Evolutionary conservation across 2,888 invertebrate genomes (phyloP).

Genomic region (Suillia variegata): DNA sequence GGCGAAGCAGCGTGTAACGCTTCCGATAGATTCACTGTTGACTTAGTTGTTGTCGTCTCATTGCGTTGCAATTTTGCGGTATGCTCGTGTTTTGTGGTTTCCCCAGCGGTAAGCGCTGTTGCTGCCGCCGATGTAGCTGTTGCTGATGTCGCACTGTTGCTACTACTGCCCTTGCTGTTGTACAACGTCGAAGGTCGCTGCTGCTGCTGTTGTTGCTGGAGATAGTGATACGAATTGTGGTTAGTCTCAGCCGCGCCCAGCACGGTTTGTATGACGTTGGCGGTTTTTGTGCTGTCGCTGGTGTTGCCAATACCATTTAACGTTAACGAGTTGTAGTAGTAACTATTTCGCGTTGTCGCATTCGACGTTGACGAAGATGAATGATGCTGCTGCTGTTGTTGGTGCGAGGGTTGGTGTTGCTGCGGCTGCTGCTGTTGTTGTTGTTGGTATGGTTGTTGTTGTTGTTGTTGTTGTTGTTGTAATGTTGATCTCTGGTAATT

Average conservation of each 20-base stretch:
- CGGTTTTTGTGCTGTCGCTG: slow-evolving; percentile 14
- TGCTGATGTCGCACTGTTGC: slow-evolving; percentile 27
- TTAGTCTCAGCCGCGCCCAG: slow-evolving; percentile 4
- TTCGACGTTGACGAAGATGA: slow-evolving; percentile 11
- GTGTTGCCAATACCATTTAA: slow-evolving; percentile 21
- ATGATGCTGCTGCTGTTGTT: slow-evolving; percentile 28
- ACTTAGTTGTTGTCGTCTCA: slow-evolving; percentile 34
- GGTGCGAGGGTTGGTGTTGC: slow-evolving; percentile 16
- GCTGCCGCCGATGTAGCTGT: slow-evolving; percentile 26
- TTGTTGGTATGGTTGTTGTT: slow-evolving; percentile 14
- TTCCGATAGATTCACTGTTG: slow-evolving; percentile 43
- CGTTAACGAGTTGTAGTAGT: slow-evolving; percentile 26
- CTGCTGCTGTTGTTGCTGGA: no score
- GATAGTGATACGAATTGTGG: slow-evolving; percentile 33
- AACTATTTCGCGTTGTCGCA: slow-evolving; percentile 19
- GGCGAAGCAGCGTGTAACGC: slow-evolving; percentile 63
- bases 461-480: slow-evolving; percentile 30
- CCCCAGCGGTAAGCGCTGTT: slow-evolving; percentile 18
- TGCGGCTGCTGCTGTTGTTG: slow-evolving; percentile 7
- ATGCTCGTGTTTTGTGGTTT: slow-evolving; percentile 29
- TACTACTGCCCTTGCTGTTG: slow-evolving; percentile 25
- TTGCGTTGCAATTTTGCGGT: slow-evolving; percentile 26
- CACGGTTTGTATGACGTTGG: slow-evolving; percentile 6
- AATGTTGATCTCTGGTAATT: slow-evolving; percentile 29
- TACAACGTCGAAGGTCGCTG: slow-evolving; percentile 26